Percentiles rank a stretch among this genome's conserved stretches.
Evolutionary conservation across 2,113 vertebrate genomes (phyloP).

Genomic region (Laterallus jamaicensis): DNA sequence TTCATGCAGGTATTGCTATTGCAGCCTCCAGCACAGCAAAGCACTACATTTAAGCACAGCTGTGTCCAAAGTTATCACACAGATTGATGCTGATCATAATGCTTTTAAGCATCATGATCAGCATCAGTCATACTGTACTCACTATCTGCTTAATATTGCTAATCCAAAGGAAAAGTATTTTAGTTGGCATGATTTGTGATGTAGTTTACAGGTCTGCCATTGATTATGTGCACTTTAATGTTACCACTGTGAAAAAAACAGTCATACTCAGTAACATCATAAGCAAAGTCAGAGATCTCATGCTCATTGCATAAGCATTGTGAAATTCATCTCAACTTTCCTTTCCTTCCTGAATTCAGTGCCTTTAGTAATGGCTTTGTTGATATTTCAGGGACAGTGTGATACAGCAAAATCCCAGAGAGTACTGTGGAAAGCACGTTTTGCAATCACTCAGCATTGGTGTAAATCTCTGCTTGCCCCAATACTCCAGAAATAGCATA

Average conservation of each 20-base stretch:
- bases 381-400: not conserved
- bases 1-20: not conserved
- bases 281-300: not conserved
- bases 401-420: not conserved
- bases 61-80: not conserved
- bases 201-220: not conserved
- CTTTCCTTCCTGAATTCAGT: not conserved
- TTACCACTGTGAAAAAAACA: not conserved
- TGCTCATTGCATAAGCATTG: not conserved
- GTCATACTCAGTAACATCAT: not conserved
- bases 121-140: not conserved
- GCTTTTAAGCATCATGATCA: not conserved
- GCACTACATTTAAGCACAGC: not conserved
- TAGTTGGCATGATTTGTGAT: not conserved
- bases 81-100: too few relatives aligned
- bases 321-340: not conserved
- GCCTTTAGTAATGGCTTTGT: not conserved
- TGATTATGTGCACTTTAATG: rapidly evolving
- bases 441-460: not conserved
- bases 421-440: not conserved
- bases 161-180: not conserved
- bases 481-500: not conserved
- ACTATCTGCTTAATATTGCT: not conserved
- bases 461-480: not conserved
- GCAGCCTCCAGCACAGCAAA: not conserved